These are phyloP conservation scores for Orientallactaga sibirica DNA, from an alignment of 2,797 vertebrate genomes.

Conservation along the genomic window DNA sequence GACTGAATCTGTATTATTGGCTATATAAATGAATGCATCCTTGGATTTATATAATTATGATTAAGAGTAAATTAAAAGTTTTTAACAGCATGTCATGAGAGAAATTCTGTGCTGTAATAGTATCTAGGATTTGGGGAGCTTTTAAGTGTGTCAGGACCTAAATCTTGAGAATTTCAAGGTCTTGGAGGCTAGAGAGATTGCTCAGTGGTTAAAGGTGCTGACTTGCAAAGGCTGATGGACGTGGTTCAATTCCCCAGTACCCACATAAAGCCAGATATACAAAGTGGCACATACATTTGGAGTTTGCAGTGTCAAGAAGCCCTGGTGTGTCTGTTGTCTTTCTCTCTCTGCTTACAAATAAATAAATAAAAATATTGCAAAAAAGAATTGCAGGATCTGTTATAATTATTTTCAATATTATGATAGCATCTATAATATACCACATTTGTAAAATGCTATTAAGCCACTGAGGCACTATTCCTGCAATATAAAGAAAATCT, in stretches of 20 bases:
- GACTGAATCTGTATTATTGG: conserved; percentile 67
- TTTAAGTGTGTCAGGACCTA: conserved; percentile 15
- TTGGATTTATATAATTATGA: conserved; percentile 72
- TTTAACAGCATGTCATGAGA: conserved; percentile 57
- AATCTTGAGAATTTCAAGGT: conserved; percentile 49
- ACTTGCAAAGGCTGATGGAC: too few relatives aligned
- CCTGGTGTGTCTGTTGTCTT: too few relatives aligned
- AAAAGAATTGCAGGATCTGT: conserved; percentile 36
- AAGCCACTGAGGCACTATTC: neutral
- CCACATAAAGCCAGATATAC: too few relatives aligned
- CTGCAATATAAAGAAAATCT: conserved; percentile 48
- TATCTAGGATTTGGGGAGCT: conserved; percentile 63
- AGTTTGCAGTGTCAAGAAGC: too few relatives aligned
- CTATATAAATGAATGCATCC: conserved; percentile 70
- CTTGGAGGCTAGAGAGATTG: neutral
- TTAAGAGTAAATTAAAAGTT: conserved; percentile 61
- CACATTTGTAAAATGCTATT: conserved; percentile 38
- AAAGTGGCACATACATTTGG: too few relatives aligned
- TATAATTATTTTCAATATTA: conserved; percentile 53
- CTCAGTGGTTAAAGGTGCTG: too few relatives aligned
- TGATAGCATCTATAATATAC: neutral
- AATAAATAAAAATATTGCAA: neutral
- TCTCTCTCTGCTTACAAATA: too few relatives aligned
- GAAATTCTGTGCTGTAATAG: conserved; percentile 63
- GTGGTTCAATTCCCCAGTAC: too few relatives aligned